Conservation (phyloP, 2,113 vertebrate genomes). For the Notothenia rossii region DNA sequence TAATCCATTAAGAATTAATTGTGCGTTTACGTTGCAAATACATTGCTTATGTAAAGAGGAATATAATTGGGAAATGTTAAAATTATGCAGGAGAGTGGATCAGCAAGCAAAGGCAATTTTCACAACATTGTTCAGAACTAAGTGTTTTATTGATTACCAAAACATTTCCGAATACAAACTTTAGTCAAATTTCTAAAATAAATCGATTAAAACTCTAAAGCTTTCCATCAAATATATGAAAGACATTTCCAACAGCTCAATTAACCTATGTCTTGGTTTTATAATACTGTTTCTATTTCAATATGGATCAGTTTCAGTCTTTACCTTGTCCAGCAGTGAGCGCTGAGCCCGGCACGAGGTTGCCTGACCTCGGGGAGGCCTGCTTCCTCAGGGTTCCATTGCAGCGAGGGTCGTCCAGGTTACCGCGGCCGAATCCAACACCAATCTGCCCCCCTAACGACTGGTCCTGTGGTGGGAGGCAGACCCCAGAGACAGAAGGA, state of each 20-base stretch:
- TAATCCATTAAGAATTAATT: no score
- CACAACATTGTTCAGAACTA: not conserved
- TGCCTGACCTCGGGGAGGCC: conserved; percentile 81
- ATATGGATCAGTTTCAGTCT: not conserved
- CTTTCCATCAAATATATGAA: not conserved
- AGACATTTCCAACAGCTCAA: not conserved
- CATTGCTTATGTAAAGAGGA: not conserved
- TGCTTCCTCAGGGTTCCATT: conserved; percentile 94
- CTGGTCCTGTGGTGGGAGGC: conserved; percentile 83
- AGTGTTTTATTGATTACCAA: not conserved
- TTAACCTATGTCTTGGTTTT: not conserved
- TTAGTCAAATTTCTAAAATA: not conserved
- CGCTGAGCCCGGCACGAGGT: conserved; percentile 48
- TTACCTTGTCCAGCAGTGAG: conserved; percentile 69
- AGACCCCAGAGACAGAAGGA: conserved; percentile 77
- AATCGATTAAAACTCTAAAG: not conserved
- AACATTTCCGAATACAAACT: not conserved
- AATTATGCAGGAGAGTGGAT: not conserved
- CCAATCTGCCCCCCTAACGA: conserved; percentile 83
- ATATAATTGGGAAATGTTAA: not conserved
- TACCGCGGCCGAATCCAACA: conserved; percentile 54
- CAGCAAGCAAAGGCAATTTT: not conserved
- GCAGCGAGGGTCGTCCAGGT: conserved; percentile 89
- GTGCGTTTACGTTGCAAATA: not conserved
- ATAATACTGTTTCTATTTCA: not conserved